Evolutionary conservation across 2,888 invertebrate species (phyloP).

Genomic region (Lypha dubia): DNA sequence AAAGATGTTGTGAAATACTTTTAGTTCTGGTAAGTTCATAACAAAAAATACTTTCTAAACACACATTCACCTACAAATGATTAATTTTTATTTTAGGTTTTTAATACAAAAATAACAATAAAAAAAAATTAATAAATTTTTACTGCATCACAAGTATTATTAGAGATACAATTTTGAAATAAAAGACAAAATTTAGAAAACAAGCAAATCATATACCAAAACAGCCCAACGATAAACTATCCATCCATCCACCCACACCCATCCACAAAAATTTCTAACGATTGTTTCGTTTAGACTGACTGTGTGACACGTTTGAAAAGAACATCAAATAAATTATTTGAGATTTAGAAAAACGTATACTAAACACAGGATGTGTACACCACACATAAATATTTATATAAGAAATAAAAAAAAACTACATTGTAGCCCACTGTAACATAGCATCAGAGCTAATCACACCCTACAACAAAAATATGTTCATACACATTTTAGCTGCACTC

Average conservation of each 20-base stretch:
- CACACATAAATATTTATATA: too few species aligned
- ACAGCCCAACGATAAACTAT: constrained; percentile 29
- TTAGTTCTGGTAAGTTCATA: constrained; percentile 65
- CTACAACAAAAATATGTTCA: constrained; percentile 4
- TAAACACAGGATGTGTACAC: constrained; percentile 40
- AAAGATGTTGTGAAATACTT: constrained; percentile 45
- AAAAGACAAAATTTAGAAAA: neutral
- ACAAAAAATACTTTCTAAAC: constrained; percentile 14
- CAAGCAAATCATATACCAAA: constrained; percentile 21
- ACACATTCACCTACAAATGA: constrained; percentile 46
- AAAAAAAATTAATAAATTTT: constrained; percentile 15
- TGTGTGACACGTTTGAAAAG: constrained; percentile 31
- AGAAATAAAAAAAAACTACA: neutral
- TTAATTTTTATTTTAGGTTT: constrained; percentile 69
- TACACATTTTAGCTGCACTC: constrained; percentile 53
- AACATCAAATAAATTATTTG: neutral
- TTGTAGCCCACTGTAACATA: neutral
- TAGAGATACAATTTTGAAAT: constrained; percentile 33
- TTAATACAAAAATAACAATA: constrained; percentile 18
- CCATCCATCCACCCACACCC: constrained; percentile 40
- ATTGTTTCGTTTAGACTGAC: constrained; percentile 10
- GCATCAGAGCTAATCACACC: neutral
- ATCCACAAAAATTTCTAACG: constrained; percentile 22
- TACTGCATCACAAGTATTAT: constrained; percentile 30
- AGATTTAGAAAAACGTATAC: constrained; percentile 1